A percentile compares a stretch with the other conserved stretches of the same genome.
These are phyloP conservation scores for Stomatorhinus ivindoensis DNA, from an alignment of 2,113 vertebrate species.

Conservation along the genomic window DNA sequence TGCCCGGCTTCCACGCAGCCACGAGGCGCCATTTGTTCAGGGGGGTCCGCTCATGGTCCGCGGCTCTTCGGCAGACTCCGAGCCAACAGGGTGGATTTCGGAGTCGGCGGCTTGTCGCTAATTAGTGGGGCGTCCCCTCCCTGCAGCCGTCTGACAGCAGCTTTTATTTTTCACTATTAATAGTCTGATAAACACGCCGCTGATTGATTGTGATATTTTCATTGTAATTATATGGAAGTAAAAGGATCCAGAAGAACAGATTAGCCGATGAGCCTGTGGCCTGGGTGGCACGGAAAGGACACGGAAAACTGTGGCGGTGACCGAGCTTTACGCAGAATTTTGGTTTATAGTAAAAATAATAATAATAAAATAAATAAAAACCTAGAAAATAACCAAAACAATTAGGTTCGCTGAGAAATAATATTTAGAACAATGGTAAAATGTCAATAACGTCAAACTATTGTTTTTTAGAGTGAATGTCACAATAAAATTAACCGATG, in stretches of 20 bases:
- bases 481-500: background rate
- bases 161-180: background rate
- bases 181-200: background rate
- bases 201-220: background rate
- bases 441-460: background rate
- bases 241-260: background rate
- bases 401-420: background rate
- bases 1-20: background rate
- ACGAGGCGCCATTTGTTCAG: background rate
- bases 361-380: background rate
- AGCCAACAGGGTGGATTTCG: background rate
- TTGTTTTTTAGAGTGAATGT: background rate
- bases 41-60: background rate
- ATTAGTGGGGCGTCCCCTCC: background rate
- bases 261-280: background rate
- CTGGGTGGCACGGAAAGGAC: background rate
- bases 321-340: background rate
- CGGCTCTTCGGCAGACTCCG: background rate
- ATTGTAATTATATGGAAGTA: background rate
- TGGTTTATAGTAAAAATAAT: background rate
- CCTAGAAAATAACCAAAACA: background rate
- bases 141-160: background rate
- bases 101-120: background rate
- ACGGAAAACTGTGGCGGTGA: background rate
- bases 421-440: background rate